Conservation (phyloP, 1,140 invertebrate species). For the Delia radicum region DNA sequence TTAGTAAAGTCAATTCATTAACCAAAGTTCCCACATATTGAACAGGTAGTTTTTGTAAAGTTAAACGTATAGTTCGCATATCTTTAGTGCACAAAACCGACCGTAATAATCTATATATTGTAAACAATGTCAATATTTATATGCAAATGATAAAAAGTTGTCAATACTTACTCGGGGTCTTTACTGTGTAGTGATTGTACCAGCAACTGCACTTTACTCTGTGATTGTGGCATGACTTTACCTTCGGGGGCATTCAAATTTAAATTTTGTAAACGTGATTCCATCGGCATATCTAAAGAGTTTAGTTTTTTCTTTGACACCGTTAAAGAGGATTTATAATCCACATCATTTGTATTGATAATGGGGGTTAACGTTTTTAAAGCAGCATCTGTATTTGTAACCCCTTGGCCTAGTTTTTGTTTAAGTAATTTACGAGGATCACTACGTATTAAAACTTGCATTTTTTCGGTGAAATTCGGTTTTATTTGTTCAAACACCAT, state of each 20-base stretch:
- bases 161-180: conserved; percentile 61
- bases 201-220: conserved; percentile 72
- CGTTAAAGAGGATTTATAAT: conserved; percentile 47
- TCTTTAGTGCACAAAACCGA: conserved; percentile 62
- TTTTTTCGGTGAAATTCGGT: conserved; percentile 60
- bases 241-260: conserved; percentile 53
- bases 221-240: conserved; percentile 53
- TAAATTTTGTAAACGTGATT: conserved; percentile 72
- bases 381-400: conserved; percentile 37
- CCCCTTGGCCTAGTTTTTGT: conserved; percentile 44
- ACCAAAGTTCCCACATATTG: conserved; percentile 64
- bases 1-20: conserved; percentile 62
- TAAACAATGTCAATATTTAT: neutral
- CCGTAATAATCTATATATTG: conserved; percentile 56
- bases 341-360: conserved; percentile 50
- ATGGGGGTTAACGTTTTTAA: conserved; percentile 58
- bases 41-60: conserved; percentile 64
- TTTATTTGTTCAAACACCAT: conserved; percentile 69
- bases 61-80: conserved; percentile 62
- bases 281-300: conserved; percentile 70
- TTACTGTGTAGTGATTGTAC: conserved; percentile 78
- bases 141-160: conserved; percentile 2
- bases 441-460: conserved; percentile 61
- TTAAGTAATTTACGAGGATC: conserved; percentile 53
- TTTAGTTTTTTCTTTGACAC: conserved; percentile 56